Evolutionary conservation across 2,888 invertebrate genomes (phyloP).

Genomic region (Sesamia inferens): DNA sequence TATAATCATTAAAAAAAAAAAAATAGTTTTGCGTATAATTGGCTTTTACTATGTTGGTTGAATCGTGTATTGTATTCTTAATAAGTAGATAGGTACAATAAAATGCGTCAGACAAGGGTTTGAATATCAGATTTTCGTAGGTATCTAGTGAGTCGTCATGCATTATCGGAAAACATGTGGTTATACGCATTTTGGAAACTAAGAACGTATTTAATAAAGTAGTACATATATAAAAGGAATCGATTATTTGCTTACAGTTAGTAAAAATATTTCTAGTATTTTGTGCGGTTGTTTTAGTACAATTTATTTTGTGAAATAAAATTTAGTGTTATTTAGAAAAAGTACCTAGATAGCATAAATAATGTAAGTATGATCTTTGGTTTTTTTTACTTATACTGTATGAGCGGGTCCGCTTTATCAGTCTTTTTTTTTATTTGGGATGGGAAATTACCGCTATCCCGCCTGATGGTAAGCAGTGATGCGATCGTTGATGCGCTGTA

Average conservation of each 20-base stretch:
- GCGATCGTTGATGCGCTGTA: no score
- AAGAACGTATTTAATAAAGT: conserved; percentile 4
- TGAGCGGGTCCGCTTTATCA: no score
- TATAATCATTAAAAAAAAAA: no score
- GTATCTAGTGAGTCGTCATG: conserved; percentile 14
- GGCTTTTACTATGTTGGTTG: background rate
- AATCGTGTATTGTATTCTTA: background rate
- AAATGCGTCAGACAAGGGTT: conserved; percentile 13
- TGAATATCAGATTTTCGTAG: background rate
- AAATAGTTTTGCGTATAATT: no score
- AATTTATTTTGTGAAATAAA: background rate
- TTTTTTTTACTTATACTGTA: no score
- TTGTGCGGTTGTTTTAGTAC: conserved; percentile 10
- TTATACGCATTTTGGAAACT: conserved; percentile 20
- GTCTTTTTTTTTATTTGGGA: no score
- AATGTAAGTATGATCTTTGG: background rate
- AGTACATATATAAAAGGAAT: conserved; percentile 35
- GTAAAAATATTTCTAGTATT: conserved; percentile 6
- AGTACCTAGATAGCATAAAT: background rate
- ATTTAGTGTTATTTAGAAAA: background rate
- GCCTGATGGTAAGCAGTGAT: no score
- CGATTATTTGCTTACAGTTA: conserved; percentile 4
- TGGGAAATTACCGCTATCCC: no score
- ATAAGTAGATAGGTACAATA: background rate
- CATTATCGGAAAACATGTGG: conserved; percentile 19